Evolutionary conservation across 2,113 vertebrate genomes (phyloP), one percentile per base, ranked within the genome.

Genomic region (Lamprotornis superbus): DNA sequence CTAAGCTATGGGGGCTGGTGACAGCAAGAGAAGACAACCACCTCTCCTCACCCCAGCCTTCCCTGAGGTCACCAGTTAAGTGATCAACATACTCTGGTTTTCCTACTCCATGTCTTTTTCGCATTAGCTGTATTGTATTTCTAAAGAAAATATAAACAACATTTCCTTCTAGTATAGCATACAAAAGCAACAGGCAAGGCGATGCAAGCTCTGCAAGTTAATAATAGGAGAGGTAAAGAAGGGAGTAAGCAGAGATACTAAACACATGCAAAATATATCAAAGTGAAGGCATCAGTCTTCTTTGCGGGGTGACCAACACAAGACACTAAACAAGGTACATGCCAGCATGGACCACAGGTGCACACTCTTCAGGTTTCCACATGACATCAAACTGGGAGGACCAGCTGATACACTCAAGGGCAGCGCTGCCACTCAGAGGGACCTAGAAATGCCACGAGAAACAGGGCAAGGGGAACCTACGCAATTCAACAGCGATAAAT

Each of bases 221-320:
- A 7, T 28, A 68, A 70, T 0, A 69, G 31, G 20, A 84, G 25
- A 87, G 18, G 56, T 14, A 81, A 74, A 74, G 82, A 77, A 53
- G 12, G 8, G 5, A 5, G 1, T 57, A 81, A 78, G 61, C 25
- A 70, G 65, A 83, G 39, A 33, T 5, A 53, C 0, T 0, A 65
- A 2, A 24, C 31, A 65, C 6, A 21, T 7, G 24, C 22, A 65
- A 87, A 91, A 42, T 47, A 65, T 0, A 0, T 22, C 31, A 2
- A 64, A 69, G 31, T 23, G 20, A 87, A 77, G 46, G 33, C 37
- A 47, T 1, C 14, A 31, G 30, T 28, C 7, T 49, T 55, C 10
- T 80, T 49, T 68, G 53, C 75, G 53, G 27, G 30, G 31, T 87
- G 49, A 60, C 35, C 15, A 17, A 52, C 31, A 68, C 6, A 90